Percentiles rank a stretch among this genome's conserved stretches.
These are phyloP conservation scores for Sceliomorpha sp. DNA, from an alignment of 2,888 invertebrate genomes.

Conservation along the genomic window DNA sequence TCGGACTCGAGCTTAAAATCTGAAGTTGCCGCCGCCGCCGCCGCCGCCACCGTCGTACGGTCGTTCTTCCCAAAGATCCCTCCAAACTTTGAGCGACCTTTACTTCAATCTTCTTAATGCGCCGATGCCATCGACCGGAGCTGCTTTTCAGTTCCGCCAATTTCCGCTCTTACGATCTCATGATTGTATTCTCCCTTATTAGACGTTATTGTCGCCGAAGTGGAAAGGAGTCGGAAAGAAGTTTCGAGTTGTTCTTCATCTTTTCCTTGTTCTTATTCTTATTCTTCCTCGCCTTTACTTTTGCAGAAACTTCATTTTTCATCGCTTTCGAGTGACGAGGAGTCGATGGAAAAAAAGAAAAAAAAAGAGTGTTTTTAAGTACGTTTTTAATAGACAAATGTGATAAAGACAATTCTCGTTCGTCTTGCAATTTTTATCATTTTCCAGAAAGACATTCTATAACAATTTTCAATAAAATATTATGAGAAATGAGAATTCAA, in stretches of 20 bases:
- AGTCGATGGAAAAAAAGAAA: too few relatives aligned
- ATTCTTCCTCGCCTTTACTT: too few relatives aligned
- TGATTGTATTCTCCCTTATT: constrained; percentile 12
- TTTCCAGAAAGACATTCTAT: too few relatives aligned
- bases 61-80: constrained; percentile 1
- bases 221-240: constrained; percentile 1
- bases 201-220: constrained; percentile 9
- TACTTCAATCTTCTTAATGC: constrained; percentile 10
- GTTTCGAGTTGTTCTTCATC: constrained; percentile 2
- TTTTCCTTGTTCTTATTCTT: too few relatives aligned
- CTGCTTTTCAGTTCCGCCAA: constrained; percentile 10
- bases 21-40: background rate
- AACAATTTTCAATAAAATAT: too few relatives aligned
- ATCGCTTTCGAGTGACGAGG: background rate
- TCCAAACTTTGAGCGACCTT: background rate
- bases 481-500: too few relatives aligned
- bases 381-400: too few relatives aligned
- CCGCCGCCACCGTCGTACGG: too few relatives aligned
- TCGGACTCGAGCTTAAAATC: constrained; percentile 2
- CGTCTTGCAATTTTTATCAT: too few relatives aligned
- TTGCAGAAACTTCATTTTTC: constrained; percentile 7
- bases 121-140: constrained; percentile 5
- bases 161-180: constrained; percentile 17
- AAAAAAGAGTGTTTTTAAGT: too few relatives aligned
- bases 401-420: too few relatives aligned